These are phyloP conservation scores for Hedya salicella DNA, from an alignment of 2,888 invertebrate genomes.

Conservation along the genomic window DNA sequence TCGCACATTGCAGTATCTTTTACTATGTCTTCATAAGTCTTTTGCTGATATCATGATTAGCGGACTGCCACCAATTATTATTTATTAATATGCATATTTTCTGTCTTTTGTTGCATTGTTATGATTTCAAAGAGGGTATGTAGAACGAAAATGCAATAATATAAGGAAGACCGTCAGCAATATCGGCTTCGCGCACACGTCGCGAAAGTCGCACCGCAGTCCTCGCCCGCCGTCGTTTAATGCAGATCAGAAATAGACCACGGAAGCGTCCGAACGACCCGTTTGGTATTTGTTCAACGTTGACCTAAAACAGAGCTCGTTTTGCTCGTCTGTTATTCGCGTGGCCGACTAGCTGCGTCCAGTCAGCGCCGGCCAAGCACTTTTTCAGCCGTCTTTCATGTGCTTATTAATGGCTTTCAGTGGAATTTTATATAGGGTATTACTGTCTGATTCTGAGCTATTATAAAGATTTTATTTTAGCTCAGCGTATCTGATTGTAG, in stretches of 20 bases:
- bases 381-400: slow-evolving; percentile 11
- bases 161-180: slow-evolving; percentile 24
- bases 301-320: slow-evolving; percentile 84
- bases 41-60: slow-evolving; percentile 1
- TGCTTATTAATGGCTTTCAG: slow-evolving; percentile 4
- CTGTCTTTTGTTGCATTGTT: slow-evolving; percentile 18
- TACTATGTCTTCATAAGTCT: not conserved
- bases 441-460: not conserved
- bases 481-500: not conserved
- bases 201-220: slow-evolving; percentile 72
- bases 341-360: slow-evolving; percentile 63
- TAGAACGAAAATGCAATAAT: slow-evolving; percentile 42
- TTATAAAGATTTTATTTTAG: not conserved
- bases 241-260: slow-evolving; percentile 82
- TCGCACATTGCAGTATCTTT: slow-evolving; percentile 22
- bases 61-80: not conserved
- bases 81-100: not conserved
- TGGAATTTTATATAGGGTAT: not conserved
- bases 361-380: slow-evolving; percentile 13
- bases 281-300: slow-evolving; percentile 85
- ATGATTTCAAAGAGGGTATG: slow-evolving; percentile 37
- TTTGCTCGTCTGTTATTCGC: slow-evolving; percentile 83
- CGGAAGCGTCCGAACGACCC: slow-evolving; percentile 83
- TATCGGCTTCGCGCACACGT: slow-evolving; percentile 50
- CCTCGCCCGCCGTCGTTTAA: slow-evolving; percentile 66